phyloP scores from a whole-genome alignment of 53 echinoderm and acorn worm species.

The Luidia sarsii region DNA sequence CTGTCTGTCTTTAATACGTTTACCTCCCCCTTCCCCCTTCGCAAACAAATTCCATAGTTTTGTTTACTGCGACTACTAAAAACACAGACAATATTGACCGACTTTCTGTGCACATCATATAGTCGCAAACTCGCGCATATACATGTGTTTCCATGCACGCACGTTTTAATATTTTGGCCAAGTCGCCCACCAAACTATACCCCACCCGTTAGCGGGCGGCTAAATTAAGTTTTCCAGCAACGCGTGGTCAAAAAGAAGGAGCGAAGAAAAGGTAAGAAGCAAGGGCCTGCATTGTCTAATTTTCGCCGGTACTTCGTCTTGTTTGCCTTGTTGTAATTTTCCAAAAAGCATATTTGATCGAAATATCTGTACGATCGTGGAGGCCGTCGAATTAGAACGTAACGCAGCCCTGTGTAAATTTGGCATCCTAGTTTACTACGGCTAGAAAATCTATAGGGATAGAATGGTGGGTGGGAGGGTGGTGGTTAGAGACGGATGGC shows the following conservation, averaged over 20 bases:
- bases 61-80: background rate
- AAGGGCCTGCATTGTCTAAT: constrained; percentile 35
- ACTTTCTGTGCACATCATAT: constrained; percentile 2
- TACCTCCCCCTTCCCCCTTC: background rate
- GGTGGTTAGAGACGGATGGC: background rate
- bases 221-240: constrained; percentile 43
- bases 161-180: background rate
- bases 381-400: constrained; percentile 42
- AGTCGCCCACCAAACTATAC: background rate
- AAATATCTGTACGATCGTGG: constrained; percentile 51
- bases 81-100: constrained; percentile 13
- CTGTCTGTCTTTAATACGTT: too few species aligned
- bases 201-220: background rate
- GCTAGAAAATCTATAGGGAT: constrained; percentile 38
- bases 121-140: background rate
- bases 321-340: constrained; percentile 53
- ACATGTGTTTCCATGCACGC: background rate
- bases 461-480: background rate
- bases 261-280: background rate
- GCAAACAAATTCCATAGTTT: too few species aligned
- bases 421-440: constrained; percentile 43
- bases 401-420: constrained; percentile 54
- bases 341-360: constrained; percentile 56
- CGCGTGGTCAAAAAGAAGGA: background rate
- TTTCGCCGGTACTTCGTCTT: constrained; percentile 49